Evolutionary conservation across 2,888 invertebrate genomes (phyloP).

Genomic region (Acleris cristana): DNA sequence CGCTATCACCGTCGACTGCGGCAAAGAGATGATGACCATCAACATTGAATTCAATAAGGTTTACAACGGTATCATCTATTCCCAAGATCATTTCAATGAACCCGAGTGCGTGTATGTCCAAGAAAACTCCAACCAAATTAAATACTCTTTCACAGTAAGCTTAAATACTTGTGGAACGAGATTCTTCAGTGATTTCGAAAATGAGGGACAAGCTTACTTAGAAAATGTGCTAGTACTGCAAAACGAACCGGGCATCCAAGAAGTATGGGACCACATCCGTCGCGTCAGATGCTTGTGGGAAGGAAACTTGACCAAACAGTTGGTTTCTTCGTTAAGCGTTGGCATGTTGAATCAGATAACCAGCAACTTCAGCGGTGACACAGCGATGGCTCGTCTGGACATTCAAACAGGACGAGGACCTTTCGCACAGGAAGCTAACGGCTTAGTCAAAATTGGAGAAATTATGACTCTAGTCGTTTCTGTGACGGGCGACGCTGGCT

Average conservation of each 20-base stretch:
- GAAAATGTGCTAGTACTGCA: slow-evolving; percentile 91
- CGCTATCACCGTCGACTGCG: slow-evolving; percentile 89
- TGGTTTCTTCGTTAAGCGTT: slow-evolving; percentile 89
- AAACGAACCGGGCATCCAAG: slow-evolving; percentile 90
- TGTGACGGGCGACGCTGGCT: slow-evolving; percentile 90
- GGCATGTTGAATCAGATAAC: slow-evolving; percentile 92
- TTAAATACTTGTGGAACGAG: slow-evolving; percentile 91
- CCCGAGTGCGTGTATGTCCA: slow-evolving; percentile 89
- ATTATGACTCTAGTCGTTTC: slow-evolving; percentile 91
- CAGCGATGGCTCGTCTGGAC: slow-evolving; percentile 90
- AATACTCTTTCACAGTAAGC: slow-evolving; percentile 89
- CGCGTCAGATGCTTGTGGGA: slow-evolving; percentile 92
- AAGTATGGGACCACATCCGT: slow-evolving; percentile 91
- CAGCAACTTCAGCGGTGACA: slow-evolving; percentile 93
- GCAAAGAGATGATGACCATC: slow-evolving; percentile 92
- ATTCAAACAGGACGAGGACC: slow-evolving; percentile 91
- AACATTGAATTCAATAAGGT: slow-evolving; percentile 90
- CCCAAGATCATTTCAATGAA: slow-evolving; percentile 88
- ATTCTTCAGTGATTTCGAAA: slow-evolving; percentile 90
- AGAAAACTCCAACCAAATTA: slow-evolving; percentile 87
- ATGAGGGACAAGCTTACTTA: slow-evolving; percentile 90
- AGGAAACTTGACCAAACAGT: slow-evolving; percentile 89
- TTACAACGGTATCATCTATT: slow-evolving; percentile 91
- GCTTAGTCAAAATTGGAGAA: slow-evolving; percentile 92
- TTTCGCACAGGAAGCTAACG: slow-evolving; percentile 89